Evolutionary conservation across 2,797 vertebrate genomes (phyloP), one percentile per base, ranked within the genome.

Genomic region (Ceryle rudis): DNA sequence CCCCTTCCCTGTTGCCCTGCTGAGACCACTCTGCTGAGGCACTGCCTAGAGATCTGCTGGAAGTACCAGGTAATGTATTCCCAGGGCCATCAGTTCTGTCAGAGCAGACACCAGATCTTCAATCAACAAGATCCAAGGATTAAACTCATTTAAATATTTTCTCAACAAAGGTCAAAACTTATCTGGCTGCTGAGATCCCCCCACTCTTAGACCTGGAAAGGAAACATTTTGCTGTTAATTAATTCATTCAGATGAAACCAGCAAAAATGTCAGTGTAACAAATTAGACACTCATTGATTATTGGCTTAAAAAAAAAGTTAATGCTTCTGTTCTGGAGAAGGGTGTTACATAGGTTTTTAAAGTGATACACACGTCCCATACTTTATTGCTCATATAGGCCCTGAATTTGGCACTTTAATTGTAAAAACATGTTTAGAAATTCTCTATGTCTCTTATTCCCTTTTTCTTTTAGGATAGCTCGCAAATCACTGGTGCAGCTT

Each of bases 281-380:
- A 97, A 98, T 98, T 98, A 98, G 90, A 95, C 58, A 74, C 52
- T 71, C 96, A 98, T 98, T 98, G 98, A 98, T 98, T 98, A 98
- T 98, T 96, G 97, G 95, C 85, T 97, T 97, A 89, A 74, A 37
- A 95, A 98, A 98, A 97, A 88, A 96, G 84, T 90, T 97, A 97
- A 97, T 93, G 75, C 73, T 69, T 95, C 86, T 96, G 84, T 77
- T 87, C 82, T 89, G 95, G 95, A 87, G 87, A 86, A 90, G 86
- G 87, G 90, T 88, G 95, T 95, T 81, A 95, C 81, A 78, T 77
- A 86, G 81, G 94, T 95, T 95, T 95, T 96, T 85, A 95, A 96
- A 97, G 96, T 49, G 66, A 83, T 62, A 72, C 66, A 66, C 41
- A 31, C 23, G 6, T 4, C 7, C 42, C 80, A 35, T 28, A 17